These are phyloP conservation scores for Falco naumanni DNA, from an alignment of 2,797 vertebrate genomes.

Conservation along the genomic window DNA sequence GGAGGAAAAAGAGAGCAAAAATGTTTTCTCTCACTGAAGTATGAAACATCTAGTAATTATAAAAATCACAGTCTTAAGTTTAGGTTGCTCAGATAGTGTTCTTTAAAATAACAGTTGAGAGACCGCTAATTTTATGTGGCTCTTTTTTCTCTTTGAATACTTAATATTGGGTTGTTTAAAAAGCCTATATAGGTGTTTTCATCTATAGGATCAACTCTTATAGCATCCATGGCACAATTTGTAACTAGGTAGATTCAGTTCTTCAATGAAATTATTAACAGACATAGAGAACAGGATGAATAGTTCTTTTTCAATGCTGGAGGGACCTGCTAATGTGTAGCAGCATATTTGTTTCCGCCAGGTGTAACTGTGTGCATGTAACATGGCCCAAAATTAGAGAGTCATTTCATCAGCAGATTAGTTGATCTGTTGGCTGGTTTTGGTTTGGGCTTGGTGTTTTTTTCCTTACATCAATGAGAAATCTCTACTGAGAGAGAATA, in stretches of 20 bases:
- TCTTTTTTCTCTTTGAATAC: background rate
- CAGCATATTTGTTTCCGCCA: background rate
- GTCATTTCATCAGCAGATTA: background rate
- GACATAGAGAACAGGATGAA: background rate
- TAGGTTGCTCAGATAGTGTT: background rate
- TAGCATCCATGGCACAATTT: background rate
- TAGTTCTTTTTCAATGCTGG: background rate
- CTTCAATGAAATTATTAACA: background rate
- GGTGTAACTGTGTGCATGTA: background rate
- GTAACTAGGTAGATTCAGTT: background rate
- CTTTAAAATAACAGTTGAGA: background rate
- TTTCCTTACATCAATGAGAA: background rate
- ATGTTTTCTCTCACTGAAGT: background rate
- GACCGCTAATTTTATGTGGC: background rate
- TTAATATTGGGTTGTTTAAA: background rate
- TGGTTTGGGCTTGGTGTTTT: too few relatives aligned
- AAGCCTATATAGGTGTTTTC: background rate
- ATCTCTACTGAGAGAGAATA: background rate
- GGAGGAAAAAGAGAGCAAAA: background rate
- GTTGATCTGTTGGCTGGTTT: background rate
- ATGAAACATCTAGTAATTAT: background rate
- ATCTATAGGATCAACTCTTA: background rate
- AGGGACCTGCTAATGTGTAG: background rate
- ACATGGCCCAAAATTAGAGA: background rate
- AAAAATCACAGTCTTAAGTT: conserved; percentile 7